These are phyloP conservation scores for Eclectus roratus DNA, from an alignment of 2,113 vertebrate species.

Conservation along the genomic window DNA sequence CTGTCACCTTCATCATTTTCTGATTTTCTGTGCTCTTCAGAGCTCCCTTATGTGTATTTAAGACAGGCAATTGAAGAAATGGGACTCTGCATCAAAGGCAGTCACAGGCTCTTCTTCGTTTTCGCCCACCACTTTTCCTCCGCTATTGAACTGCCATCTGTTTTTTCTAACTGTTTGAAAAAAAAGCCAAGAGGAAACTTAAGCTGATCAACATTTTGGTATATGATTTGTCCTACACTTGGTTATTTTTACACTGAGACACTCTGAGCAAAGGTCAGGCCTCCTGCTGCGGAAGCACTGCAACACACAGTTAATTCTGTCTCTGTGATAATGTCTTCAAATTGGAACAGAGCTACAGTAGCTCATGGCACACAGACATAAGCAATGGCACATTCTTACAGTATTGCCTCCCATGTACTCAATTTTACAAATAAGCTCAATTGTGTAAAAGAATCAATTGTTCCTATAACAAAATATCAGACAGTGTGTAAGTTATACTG, in stretches of 20 bases:
- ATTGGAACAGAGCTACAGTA: background rate
- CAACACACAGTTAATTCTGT: background rate
- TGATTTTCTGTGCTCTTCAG: background rate
- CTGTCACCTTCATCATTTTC: background rate
- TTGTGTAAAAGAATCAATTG: background rate
- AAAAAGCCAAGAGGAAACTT: background rate
- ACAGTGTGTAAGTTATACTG: background rate
- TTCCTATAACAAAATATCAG: background rate
- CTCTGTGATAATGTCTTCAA: background rate
- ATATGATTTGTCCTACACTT: background rate
- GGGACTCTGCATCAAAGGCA: background rate
- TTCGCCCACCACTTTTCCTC: background rate
- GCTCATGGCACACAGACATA: background rate
- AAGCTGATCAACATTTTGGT: background rate
- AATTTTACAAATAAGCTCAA: background rate
- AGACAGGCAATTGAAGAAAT: background rate
- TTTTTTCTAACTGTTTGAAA: background rate
- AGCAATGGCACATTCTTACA: background rate
- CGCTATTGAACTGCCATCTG: background rate
- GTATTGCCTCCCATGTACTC: background rate
- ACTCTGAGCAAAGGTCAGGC: background rate
- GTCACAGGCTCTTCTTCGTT: background rate
- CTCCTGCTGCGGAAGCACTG: background rate
- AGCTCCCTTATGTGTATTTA: background rate
- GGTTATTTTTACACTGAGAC: background rate